Evolutionary conservation across 1,140 invertebrate genomes (phyloP).

Genomic region (Cataglyphis hispanica): DNA sequence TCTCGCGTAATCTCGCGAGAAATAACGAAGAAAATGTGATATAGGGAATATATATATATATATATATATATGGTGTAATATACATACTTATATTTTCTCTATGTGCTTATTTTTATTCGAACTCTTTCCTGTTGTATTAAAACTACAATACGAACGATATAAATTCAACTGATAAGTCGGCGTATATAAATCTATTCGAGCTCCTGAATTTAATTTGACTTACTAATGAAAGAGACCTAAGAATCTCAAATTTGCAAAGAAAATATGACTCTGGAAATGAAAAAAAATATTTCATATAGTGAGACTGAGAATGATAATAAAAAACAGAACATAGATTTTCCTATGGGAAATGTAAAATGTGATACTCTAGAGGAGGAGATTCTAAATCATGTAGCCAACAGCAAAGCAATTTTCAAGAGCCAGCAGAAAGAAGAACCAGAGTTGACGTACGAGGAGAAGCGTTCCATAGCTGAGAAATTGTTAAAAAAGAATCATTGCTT

Average conservation of each 20-base stretch:
- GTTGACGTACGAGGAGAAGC: constrained; percentile 90
- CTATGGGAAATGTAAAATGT: background rate
- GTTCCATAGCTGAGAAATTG: constrained; percentile 89
- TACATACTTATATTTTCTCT: background rate
- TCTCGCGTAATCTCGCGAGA: background rate
- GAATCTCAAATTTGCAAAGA: background rate
- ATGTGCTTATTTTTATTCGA: background rate
- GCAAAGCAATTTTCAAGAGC: constrained; percentile 89
- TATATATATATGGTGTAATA: background rate
- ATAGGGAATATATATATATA: background rate
- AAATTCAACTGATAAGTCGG: background rate
- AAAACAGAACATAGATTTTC: background rate
- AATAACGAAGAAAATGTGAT: background rate
- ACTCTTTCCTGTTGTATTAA: background rate
- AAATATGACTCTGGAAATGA: constrained; percentile 1
- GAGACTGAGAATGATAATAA: constrained; percentile 20
- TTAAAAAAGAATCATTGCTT: constrained; percentile 89
- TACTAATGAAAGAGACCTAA: constrained; percentile 42
- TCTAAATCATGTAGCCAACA: constrained; percentile 72
- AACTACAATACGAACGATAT: background rate
- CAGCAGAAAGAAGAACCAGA: constrained; percentile 93
- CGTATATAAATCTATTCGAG: constrained; percentile 3
- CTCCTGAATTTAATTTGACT: background rate
- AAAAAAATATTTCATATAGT: background rate
- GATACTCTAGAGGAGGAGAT: constrained; percentile 72